These are phyloP conservation scores for Drosophila hawaiiensis DNA, from an alignment of 2,888 invertebrate genomes.

Conservation along the genomic window DNA sequence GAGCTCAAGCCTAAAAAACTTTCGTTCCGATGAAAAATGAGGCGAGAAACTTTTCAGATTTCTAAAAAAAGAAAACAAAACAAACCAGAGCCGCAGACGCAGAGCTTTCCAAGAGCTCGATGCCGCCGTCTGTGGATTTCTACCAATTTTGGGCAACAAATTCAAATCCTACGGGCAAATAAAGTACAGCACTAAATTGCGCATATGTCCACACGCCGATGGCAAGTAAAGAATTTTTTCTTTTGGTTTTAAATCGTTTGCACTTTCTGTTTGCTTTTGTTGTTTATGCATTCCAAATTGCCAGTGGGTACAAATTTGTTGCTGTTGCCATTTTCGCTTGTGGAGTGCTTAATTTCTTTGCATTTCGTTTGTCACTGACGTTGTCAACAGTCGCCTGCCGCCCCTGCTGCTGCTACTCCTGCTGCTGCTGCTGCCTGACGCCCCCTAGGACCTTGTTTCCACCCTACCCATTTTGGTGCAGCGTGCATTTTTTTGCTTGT, in stretches of 20 bases:
- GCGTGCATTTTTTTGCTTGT: slow-evolving; percentile 81
- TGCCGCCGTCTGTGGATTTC: slow-evolving; percentile 5
- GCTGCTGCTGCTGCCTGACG: slow-evolving; percentile 4
- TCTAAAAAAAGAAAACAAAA: slow-evolving; percentile 2
- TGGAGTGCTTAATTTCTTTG: slow-evolving; percentile 78
- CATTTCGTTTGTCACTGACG: slow-evolving; percentile 70
- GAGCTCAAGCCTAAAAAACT: slow-evolving; percentile 39
- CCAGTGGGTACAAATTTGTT: slow-evolving; percentile 45
- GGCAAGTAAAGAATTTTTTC: slow-evolving; percentile 19
- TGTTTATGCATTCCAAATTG: slow-evolving; percentile 62
- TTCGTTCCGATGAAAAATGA: slow-evolving; percentile 43
- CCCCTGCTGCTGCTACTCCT: neutral
- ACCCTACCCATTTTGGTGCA: slow-evolving; percentile 75
- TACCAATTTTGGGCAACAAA: slow-evolving; percentile 9
- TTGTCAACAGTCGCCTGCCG: slow-evolving; percentile 56
- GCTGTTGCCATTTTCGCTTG: slow-evolving; percentile 61
- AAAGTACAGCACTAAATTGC: slow-evolving; percentile 25
- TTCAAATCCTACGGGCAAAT: slow-evolving; percentile 9
- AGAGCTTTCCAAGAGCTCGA: slow-evolving; percentile 20
- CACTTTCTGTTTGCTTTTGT: slow-evolving; percentile 54
- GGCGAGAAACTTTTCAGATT: slow-evolving; percentile 49
- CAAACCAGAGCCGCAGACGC: slow-evolving; percentile 19
- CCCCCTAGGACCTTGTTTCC: slow-evolving; percentile 53
- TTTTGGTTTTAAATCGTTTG: slow-evolving; percentile 39
- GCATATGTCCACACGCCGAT: slow-evolving; percentile 33